A percentile compares a stretch with the other conserved stretches of the same genome.
Evolutionary conservation across 2,888 invertebrate genomes (phyloP).

Genomic region (Busseola fusca): DNA sequence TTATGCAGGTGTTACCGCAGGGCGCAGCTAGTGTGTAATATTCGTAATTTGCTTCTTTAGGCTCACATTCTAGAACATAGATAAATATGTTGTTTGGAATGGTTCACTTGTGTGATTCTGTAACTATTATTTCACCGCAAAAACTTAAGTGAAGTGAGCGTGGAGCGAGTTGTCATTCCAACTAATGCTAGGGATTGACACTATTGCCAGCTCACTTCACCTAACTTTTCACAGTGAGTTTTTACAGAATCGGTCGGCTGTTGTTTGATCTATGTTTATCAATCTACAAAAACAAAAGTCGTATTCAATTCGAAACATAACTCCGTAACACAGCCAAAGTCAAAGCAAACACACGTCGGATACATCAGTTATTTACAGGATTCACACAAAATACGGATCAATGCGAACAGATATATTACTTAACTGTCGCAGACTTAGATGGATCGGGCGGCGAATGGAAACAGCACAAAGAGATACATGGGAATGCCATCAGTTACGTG

Average conservation of each 20-base stretch:
- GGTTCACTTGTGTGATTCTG: too few relatives aligned
- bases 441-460: slow-evolving; percentile 58
- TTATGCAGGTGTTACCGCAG: too few relatives aligned
- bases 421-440: slow-evolving; percentile 63
- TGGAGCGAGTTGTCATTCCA: too few relatives aligned
- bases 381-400: slow-evolving; percentile 47
- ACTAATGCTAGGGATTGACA: too few relatives aligned
- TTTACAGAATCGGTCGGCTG: too few relatives aligned
- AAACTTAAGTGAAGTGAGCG: too few relatives aligned
- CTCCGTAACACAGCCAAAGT: not conserved
- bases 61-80: not conserved
- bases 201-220: too few relatives aligned
- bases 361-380: slow-evolving; percentile 39
- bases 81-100: not conserved
- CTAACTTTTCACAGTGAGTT: too few relatives aligned
- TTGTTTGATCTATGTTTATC: too few relatives aligned
- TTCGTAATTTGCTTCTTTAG: not conserved
- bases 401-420: slow-evolving; percentile 61
- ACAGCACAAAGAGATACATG: slow-evolving; percentile 63
- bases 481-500: slow-evolving; percentile 62
- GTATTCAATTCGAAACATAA: not conserved
- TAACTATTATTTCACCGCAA: too few relatives aligned
- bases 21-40: too few relatives aligned
- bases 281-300: not conserved
- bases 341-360: slow-evolving; percentile 6